A percentile compares a stretch with the other conserved stretches of the same genome.
Evolutionary conservation across 2,797 vertebrate species (phyloP).

Genomic region (Anisognathus igniventris): DNA sequence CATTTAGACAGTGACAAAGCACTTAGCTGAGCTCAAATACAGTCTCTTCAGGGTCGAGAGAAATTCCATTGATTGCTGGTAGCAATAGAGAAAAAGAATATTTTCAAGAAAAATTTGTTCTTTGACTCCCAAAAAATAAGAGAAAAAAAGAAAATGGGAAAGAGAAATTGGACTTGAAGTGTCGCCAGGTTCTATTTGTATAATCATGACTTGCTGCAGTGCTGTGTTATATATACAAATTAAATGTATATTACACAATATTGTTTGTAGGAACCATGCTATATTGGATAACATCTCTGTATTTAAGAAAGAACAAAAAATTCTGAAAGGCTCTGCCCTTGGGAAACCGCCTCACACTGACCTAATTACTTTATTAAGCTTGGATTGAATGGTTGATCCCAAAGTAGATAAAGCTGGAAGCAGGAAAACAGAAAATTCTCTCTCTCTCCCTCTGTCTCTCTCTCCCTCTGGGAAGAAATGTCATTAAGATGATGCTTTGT

Average conservation of each 20-base stretch:
- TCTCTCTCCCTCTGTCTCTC: background rate
- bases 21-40: background rate
- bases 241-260: background rate
- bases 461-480: conserved; percentile 10
- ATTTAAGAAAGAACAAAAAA: conserved; percentile 44
- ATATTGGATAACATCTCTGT: background rate
- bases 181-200: background rate
- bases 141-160: background rate
- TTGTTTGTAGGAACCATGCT: background rate
- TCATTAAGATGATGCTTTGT: background rate
- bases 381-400: conserved; percentile 51
- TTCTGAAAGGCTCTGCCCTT: conserved; percentile 20
- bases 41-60: background rate
- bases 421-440: conserved; percentile 29
- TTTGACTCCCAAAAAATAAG: background rate
- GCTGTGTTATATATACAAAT: background rate
- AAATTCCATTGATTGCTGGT: background rate
- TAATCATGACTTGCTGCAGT: background rate
- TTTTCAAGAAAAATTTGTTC: background rate
- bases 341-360: conserved; percentile 32
- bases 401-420: conserved; percentile 50
- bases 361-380: conserved; percentile 61
- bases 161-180: background rate
- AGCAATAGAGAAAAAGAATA: background rate
- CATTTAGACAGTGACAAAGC: background rate